phyloP scores from a whole-genome alignment of 2,113 vertebrate genomes.

The Orthonyx spaldingii region DNA sequence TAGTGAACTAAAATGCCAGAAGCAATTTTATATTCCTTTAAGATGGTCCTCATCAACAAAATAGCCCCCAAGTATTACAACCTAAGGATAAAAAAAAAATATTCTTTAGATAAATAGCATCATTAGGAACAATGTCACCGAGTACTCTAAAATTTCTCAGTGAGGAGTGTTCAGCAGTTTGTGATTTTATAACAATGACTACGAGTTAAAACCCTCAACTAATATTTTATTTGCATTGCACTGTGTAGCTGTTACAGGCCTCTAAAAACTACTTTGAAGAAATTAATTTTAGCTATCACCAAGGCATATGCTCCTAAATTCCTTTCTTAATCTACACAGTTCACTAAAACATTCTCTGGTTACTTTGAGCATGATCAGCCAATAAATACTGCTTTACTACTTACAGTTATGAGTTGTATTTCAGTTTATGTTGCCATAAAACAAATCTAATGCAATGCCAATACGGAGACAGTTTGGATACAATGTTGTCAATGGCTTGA shows the following conservation, averaged over 20 bases:
- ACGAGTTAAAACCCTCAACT: background rate
- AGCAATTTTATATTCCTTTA: background rate
- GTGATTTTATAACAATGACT: background rate
- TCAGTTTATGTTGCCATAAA: slow-evolving; percentile 37
- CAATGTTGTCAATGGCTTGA: background rate
- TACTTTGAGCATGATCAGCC: background rate
- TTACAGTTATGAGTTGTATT: slow-evolving; percentile 40
- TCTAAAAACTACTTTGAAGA: background rate
- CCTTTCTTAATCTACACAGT: background rate
- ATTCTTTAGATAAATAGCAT: background rate
- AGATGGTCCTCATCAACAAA: background rate
- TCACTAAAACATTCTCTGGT: background rate
- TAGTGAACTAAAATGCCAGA: background rate
- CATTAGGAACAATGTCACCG: background rate
- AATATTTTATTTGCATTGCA: background rate
- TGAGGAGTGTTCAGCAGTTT: background rate
- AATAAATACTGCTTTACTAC: slow-evolving; percentile 39
- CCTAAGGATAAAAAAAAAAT: background rate
- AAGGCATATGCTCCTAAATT: background rate
- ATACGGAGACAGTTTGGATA: background rate
- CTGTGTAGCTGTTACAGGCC: background rate
- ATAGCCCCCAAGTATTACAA: background rate
- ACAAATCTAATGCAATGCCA: background rate
- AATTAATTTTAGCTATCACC: slow-evolving; percentile 17
- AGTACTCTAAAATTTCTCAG: background rate